phyloP scores from a whole-genome alignment of 2,113 vertebrate genomes.

The Bubalus kerabau region DNA sequence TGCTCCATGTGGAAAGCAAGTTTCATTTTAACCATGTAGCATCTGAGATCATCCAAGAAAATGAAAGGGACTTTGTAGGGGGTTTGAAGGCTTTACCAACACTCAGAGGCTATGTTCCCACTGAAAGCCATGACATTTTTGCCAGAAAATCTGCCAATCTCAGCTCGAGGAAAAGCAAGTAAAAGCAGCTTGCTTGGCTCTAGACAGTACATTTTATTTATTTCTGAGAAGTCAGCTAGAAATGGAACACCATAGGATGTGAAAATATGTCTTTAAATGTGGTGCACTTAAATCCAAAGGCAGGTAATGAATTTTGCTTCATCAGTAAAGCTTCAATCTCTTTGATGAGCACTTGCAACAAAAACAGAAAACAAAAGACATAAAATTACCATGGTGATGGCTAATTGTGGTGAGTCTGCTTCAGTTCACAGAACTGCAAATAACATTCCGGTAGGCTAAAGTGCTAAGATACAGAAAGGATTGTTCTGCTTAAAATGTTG shows the following conservation, averaged over 20 bases:
- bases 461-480: conserved; percentile 36
- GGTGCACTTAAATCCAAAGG: conserved; percentile 28
- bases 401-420: conserved; percentile 67
- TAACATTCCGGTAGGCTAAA: conserved; percentile 40
- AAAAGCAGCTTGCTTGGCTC: neutral
- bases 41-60: neutral
- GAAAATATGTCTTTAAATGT: conserved; percentile 60
- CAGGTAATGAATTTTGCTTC: conserved; percentile 50
- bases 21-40: too few relatives aligned
- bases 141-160: neutral
- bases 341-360: conserved; percentile 45
- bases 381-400: conserved; percentile 57
- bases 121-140: neutral
- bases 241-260: conserved; percentile 25
- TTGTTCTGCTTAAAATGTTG: conserved; percentile 33
- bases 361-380: conserved; percentile 61
- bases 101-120: neutral
- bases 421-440: conserved; percentile 46
- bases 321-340: conserved; percentile 47
- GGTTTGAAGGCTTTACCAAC: neutral
- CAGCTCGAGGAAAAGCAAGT: neutral
- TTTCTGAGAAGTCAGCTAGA: conserved; percentile 14
- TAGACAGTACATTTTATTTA: neutral
- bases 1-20: neutral
- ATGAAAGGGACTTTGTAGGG: rapidly evolving